Evolutionary conservation across 2,797 vertebrate genomes (phyloP).

Genomic region (Rhinichthys osculus): DNA sequence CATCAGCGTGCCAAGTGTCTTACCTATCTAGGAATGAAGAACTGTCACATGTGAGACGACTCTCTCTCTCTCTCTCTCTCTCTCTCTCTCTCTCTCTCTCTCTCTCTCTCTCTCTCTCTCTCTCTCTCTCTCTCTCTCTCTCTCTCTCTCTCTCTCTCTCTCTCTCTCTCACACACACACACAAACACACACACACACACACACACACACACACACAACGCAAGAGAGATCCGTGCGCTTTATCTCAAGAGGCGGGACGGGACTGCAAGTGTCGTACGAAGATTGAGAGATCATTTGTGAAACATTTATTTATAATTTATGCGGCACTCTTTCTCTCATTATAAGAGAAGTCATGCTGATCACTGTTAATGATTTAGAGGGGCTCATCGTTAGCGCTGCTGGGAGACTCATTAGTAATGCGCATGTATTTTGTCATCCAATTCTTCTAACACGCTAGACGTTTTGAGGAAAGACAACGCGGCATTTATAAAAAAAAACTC

Average conservation of each 20-base stretch:
- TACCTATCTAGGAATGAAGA: slow-evolving; percentile 20
- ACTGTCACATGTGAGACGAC: slow-evolving; percentile 34
- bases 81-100: slow-evolving; percentile 12
- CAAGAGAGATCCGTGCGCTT: slow-evolving; percentile 2
- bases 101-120: slow-evolving; percentile 5
- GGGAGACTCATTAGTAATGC: not conserved
- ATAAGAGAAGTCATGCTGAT: not conserved
- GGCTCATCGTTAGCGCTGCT: not conserved
- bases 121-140: not conserved
- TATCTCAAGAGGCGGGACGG: slow-evolving; percentile 44
- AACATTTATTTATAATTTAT: not conserved
- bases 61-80: slow-evolving; percentile 31
- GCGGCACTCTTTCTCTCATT: slow-evolving; percentile 11
- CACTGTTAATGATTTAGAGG: not conserved
- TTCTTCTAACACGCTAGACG: not conserved
- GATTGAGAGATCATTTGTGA: slow-evolving; percentile 5
- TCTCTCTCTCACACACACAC: not conserved
- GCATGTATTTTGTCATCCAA: slow-evolving; percentile 1
- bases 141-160: slow-evolving; percentile 6
- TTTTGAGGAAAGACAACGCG: not conserved
- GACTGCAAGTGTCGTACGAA: slow-evolving; percentile 19
- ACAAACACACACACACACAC: not conserved
- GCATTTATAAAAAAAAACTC: not conserved
- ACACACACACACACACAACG: not conserved
- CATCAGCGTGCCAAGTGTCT: slow-evolving; percentile 44